Conservation (phyloP, 1,140 invertebrate genomes). For the Caerostris darwini region DNA sequence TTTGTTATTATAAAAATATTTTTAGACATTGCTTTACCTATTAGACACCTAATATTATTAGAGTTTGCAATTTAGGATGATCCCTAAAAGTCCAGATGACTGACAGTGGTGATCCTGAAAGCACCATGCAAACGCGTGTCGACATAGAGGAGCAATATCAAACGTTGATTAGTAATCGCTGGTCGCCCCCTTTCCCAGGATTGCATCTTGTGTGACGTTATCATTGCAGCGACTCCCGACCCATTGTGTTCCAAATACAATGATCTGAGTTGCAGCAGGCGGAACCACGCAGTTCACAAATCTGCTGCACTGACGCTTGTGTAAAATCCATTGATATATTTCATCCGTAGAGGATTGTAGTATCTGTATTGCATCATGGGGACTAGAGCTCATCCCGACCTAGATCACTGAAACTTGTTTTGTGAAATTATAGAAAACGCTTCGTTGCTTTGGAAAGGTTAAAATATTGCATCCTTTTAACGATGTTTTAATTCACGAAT, state of each 20-base stretch:
- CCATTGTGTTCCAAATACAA: neutral
- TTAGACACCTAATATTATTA: too few relatives aligned
- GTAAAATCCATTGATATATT: conserved; percentile 9
- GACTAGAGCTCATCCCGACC: neutral
- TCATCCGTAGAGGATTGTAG: neutral
- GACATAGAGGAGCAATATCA: neutral
- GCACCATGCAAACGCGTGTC: neutral
- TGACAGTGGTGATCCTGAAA: conserved; percentile 12
- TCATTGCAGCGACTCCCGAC: neutral
- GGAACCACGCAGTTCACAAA: neutral
- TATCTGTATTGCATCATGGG: neutral
- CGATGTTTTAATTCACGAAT: neutral
- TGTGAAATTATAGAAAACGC: neutral
- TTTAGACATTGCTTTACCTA: too few relatives aligned
- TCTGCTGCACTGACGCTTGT: neutral
- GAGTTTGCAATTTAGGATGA: neutral
- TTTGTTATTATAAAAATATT: too few relatives aligned
- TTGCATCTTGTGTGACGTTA: conserved; percentile 6
- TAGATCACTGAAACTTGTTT: neutral
- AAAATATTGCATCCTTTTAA: conserved; percentile 4
- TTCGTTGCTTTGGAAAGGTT: neutral
- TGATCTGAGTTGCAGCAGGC: conserved; percentile 8
- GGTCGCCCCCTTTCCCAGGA: neutral
- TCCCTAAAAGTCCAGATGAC: neutral
- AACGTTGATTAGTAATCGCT: conserved; percentile 30